phyloP scores from a whole-genome alignment of 2,113 vertebrate species.

The Gopherus evgoodei region DNA sequence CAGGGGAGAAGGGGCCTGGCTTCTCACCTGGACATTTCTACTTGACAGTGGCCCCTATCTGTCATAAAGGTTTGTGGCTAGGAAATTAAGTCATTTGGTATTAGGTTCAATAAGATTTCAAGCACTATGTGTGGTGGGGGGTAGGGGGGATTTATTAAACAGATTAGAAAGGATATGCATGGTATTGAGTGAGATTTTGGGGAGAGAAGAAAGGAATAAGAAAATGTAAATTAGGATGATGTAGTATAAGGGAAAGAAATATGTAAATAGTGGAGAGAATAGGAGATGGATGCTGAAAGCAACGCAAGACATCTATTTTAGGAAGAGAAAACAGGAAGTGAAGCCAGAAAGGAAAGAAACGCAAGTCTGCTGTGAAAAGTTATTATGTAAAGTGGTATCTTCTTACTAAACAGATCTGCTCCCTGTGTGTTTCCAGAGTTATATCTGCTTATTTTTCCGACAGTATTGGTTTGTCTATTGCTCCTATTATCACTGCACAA shows the following conservation, averaged over 20 bases:
- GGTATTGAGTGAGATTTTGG: background rate
- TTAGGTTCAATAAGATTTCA: no score
- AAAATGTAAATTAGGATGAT: background rate
- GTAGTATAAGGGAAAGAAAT: background rate
- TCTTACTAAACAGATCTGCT: background rate
- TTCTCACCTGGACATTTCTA: background rate
- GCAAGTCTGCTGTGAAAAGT: background rate
- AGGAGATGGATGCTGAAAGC: background rate
- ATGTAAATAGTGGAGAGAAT: background rate
- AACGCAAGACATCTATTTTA: background rate
- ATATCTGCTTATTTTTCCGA: background rate
- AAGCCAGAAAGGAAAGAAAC: background rate
- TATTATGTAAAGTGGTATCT: background rate
- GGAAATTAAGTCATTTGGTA: no score
- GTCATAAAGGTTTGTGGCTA: background rate
- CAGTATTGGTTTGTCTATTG: conserved; percentile 25
- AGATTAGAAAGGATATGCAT: background rate
- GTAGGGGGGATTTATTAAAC: background rate
- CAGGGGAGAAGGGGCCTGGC: background rate
- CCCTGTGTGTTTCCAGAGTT: background rate
- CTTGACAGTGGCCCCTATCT: background rate
- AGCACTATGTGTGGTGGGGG: no score
- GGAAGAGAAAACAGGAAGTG: background rate
- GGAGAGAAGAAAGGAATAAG: background rate
- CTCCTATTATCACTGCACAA: conserved; percentile 30